These are phyloP conservation scores for Potamilus streckersoni DNA, from an alignment of 1,140 invertebrate species.

Conservation along the genomic window DNA sequence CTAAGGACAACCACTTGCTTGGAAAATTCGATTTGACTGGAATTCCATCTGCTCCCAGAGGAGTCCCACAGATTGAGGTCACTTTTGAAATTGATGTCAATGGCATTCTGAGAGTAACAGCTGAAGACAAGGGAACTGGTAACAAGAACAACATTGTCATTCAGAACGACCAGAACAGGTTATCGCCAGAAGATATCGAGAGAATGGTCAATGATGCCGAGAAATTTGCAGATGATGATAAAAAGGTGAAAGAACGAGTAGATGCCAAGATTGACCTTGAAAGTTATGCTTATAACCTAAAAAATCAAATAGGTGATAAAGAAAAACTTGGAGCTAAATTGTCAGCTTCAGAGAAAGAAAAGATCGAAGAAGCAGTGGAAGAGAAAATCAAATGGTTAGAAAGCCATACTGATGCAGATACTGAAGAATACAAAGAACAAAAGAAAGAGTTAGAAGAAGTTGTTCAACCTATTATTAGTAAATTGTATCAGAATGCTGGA, in stretches of 20 bases:
- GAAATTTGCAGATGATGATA: slow-evolving; percentile 57
- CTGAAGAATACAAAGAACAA: slow-evolving; percentile 94
- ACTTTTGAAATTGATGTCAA: slow-evolving; percentile 99
- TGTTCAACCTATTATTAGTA: slow-evolving; percentile 97
- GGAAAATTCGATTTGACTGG: slow-evolving; percentile 99
- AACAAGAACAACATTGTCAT: slow-evolving; percentile 99
- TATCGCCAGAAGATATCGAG: slow-evolving; percentile 98
- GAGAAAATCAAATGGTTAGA: slow-evolving; percentile 99
- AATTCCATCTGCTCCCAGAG: slow-evolving; percentile 96
- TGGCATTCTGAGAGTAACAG: slow-evolving; percentile 92
- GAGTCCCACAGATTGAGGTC: slow-evolving; percentile 99
- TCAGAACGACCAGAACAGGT: slow-evolving; percentile 96
- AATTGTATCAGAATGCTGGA: slow-evolving; percentile 88
- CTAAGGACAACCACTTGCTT: slow-evolving; percentile 97
- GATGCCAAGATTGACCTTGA: slow-evolving; percentile 91
- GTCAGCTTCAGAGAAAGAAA: slow-evolving; percentile 91
- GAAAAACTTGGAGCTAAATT: slow-evolving; percentile 97
- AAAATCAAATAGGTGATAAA: slow-evolving; percentile 97
- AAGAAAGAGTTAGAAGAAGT: slow-evolving; percentile 97
- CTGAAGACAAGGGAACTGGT: slow-evolving; percentile 98
- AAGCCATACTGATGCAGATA: slow-evolving; percentile 92
- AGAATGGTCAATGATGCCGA: slow-evolving; percentile 84
- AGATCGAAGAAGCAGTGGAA: slow-evolving; percentile 94
- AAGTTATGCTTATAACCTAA: slow-evolving; percentile 94
- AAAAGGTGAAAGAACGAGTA: slow-evolving; percentile 85